A percentile compares a stretch with the other conserved stretches of the same genome.
Evolutionary conservation across 2,113 vertebrate genomes (phyloP).

Genomic region (Cyanocitta stelleri): DNA sequence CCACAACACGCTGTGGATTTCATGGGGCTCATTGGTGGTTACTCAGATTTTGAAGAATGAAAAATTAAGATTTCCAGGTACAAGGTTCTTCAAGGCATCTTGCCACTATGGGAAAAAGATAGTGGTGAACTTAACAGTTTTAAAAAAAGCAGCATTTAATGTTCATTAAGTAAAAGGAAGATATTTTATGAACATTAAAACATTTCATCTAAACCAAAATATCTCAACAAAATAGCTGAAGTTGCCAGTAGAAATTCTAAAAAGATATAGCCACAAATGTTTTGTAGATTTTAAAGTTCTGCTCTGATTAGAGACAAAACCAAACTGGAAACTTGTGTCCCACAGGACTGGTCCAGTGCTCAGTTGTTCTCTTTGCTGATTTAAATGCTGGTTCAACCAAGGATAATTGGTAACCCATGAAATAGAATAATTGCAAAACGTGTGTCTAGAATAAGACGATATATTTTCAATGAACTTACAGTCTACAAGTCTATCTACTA

Average conservation of each 20-base stretch:
- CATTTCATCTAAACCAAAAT: background rate
- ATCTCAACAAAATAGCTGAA: background rate
- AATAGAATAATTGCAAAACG: background rate
- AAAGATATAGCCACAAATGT: background rate
- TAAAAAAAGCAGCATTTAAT: background rate
- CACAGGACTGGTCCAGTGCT: background rate
- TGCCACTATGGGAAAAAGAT: background rate
- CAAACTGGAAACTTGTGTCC: background rate
- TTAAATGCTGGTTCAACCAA: background rate
- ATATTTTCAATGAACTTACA: background rate
- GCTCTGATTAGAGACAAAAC: background rate
- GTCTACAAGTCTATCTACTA: background rate
- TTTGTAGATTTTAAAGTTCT: background rate
- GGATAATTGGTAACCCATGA: background rate
- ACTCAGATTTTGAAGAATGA: background rate
- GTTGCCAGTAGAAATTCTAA: background rate
- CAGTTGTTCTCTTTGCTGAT: background rate
- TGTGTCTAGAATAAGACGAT: background rate
- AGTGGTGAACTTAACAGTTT: background rate
- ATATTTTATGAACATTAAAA: background rate
- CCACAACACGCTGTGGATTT: background rate
- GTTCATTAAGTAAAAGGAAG: background rate
- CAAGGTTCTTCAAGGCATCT: background rate
- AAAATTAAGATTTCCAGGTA: background rate
- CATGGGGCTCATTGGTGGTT: background rate